These are phyloP conservation scores for Pharmacophagus antenor DNA, from an alignment of 2,888 invertebrate genomes.

Conservation along the genomic window DNA sequence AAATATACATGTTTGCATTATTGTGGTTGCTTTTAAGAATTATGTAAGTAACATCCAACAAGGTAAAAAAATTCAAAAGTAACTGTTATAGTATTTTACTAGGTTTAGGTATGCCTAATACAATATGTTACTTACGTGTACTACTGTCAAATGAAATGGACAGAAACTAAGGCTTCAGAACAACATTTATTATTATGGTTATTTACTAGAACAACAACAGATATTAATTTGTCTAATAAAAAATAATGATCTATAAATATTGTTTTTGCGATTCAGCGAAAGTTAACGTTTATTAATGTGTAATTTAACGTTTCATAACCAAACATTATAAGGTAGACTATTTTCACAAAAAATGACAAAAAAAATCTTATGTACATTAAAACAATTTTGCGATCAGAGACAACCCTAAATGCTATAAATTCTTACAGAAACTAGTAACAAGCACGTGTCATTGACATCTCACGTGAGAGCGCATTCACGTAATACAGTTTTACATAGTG, in stretches of 20 bases:
- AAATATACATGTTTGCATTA: background rate
- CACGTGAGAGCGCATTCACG: slow-evolving; percentile 6
- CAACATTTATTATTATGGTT: no score
- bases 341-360: no score
- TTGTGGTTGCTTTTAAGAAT: background rate
- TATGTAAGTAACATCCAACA: background rate
- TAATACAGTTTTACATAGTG: slow-evolving; percentile 2
- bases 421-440: background rate
- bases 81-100: no score
- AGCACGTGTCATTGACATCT: slow-evolving; percentile 2
- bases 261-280: no score
- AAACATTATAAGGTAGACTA: no score
- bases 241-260: no score
- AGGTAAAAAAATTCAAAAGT: background rate
- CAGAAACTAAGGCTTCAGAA: background rate
- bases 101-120: no score
- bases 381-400: background rate
- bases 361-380: no score
- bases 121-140: background rate
- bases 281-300: no score
- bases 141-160: background rate
- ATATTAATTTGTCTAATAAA: no score
- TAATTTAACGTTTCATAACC: no score
- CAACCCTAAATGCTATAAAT: background rate
- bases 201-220: no score